Evolutionary conservation across 2,888 invertebrate genomes (phyloP), one percentile per base, ranked within the genome.

Genomic region (Onthophagus sagittarius): DNA sequence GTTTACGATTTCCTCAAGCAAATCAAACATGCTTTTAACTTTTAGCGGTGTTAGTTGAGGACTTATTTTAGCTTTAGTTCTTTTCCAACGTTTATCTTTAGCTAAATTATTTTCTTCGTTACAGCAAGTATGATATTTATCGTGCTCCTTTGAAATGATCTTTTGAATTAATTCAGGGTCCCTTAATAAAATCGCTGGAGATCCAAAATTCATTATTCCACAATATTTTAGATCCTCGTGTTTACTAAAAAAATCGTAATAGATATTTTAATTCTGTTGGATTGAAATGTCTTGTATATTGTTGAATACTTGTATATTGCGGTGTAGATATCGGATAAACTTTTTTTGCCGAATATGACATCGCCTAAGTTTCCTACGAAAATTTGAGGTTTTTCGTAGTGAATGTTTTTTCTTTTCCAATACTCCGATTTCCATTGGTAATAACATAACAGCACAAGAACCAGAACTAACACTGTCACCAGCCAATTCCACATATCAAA

Each of bases 21-120:
- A 53, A n/a, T 64, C 64, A 73, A 73, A 73, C 73, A 73, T 73
- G 11, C 32, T 23, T 62, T 73, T 73, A 33, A 73, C 14, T 70
- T 74, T 84, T 5, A 79, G 77, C 6, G 81, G 80, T 0, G 83
- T 82, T 14, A 83, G 75, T 62, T 78, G 75, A 0, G 83, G 81
- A 0, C 82, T 79, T 14, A 83, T 71, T 63, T 75, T 82, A 80
- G 7, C 71, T 71, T 76, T 72, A 3, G 73, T 63, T 23, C 39
- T 15, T 62, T 73, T 78, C 78, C 77, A 78, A 1, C 76, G 70
- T 7, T 76, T 75, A 63, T 75, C 78, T 71, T 76, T 77, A 15
- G 73, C 31, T 6, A 76, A 69, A 2, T 71, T 73, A n/a, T 75
- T 71, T 63, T 74, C 75, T 53, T 78, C 76, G 5, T 76, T 33